Percentiles rank a stretch among this genome's conserved stretches.
Evolutionary conservation across 1,140 invertebrate species (phyloP).

Genomic region (Hirudo medicinalis): DNA sequence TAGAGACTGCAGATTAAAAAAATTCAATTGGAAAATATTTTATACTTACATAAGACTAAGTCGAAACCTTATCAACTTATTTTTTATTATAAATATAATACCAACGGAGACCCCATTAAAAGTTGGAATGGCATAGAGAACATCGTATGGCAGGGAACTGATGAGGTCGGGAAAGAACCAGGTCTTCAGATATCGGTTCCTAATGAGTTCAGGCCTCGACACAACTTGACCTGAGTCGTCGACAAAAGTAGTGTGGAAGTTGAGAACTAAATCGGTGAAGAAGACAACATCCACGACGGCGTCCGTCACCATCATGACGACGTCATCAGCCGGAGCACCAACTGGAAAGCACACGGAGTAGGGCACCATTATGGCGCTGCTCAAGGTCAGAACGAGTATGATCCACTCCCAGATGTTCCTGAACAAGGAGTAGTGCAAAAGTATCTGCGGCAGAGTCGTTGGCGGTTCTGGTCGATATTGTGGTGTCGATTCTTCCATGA

Average conservation of each 20-base stretch:
- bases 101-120: slow-evolving; percentile 77
- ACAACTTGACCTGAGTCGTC: slow-evolving; percentile 73
- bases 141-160: slow-evolving; percentile 97
- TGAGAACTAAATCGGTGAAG: slow-evolving; percentile 99
- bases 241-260: slow-evolving; percentile 99
- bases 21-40: too few relatives aligned
- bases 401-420: slow-evolving; percentile 96
- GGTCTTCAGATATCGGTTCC: slow-evolving; percentile 96
- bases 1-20: too few relatives aligned
- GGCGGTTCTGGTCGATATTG: slow-evolving; percentile 99
- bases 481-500: slow-evolving; percentile 90
- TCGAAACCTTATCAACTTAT: background rate
- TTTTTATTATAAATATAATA: too few relatives aligned
- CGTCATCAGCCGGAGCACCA: slow-evolving; percentile 96
- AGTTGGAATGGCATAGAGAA: slow-evolving; percentile 99
- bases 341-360: slow-evolving; percentile 99
- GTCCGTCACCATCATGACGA: slow-evolving; percentile 71
- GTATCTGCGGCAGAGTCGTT: slow-evolving; percentile 96
- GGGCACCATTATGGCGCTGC: slow-evolving; percentile 99
- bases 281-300: slow-evolving; percentile 99
- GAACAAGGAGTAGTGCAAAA: slow-evolving; percentile 95
- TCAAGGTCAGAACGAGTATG: slow-evolving; percentile 90
- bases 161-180: slow-evolving; percentile 99
- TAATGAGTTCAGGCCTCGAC: slow-evolving; percentile 88
- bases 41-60: too few relatives aligned